Percentiles rank a stretch among this genome's conserved stretches.
Evolutionary conservation across 1,140 invertebrate genomes (phyloP).

Genomic region (Halyomorpha halys): DNA sequence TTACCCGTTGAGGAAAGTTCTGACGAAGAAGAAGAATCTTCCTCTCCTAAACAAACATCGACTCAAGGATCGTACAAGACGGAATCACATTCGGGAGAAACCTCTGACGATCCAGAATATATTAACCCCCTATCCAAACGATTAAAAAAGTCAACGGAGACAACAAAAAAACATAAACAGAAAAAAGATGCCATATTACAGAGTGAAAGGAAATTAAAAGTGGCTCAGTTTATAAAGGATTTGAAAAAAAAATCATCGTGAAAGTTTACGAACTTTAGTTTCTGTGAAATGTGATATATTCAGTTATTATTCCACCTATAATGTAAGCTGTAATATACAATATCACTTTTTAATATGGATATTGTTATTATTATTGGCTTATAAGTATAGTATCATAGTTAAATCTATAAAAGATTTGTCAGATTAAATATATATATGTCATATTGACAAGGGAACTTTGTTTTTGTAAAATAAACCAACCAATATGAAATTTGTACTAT

Average conservation of each 20-base stretch:
- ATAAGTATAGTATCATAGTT: too few relatives aligned
- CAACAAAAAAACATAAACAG: conserved; percentile 30
- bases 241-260: conserved; percentile 33
- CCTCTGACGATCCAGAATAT: conserved; percentile 4
- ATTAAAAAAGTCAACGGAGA: conserved; percentile 20
- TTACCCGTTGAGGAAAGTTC: conserved; percentile 57
- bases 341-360: background rate
- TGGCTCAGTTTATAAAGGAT: conserved; percentile 33
- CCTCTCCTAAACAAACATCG: conserved; percentile 25
- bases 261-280: conserved; percentile 20
- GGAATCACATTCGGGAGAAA: conserved; percentile 12
- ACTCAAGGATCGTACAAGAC: conserved; percentile 19
- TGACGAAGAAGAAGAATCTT: conserved; percentile 41
- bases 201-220: conserved; percentile 31
- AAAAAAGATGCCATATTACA: conserved; percentile 29
- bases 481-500: too few relatives aligned
- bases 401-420: too few relatives aligned
- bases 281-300: background rate
- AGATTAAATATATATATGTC: too few relatives aligned
- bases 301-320: background rate
- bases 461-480: too few relatives aligned
- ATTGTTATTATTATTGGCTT: background rate
- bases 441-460: too few relatives aligned
- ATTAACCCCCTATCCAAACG: conserved; percentile 29
- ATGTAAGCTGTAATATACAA: background rate